A percentile compares a stretch with the other conserved stretches of the same genome.
Evolutionary conservation across 1,140 invertebrate species (phyloP).

Genomic region (Platyura marginata): DNA sequence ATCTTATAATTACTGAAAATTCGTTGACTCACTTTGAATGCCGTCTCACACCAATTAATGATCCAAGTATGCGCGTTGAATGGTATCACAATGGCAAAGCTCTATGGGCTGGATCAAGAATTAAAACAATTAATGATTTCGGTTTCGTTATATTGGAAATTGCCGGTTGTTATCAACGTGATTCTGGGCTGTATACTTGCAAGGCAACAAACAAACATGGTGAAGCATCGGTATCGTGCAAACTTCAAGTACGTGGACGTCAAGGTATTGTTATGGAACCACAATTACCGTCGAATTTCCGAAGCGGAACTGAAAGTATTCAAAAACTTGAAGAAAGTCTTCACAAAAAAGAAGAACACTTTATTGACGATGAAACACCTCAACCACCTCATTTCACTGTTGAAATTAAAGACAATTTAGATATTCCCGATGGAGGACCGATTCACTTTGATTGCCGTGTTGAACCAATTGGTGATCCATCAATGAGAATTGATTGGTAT

Average conservation of each 20-base stretch:
- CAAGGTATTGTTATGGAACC: constrained; percentile 80
- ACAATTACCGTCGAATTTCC: constrained; percentile 73
- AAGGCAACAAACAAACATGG: constrained; percentile 82
- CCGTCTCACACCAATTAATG: constrained; percentile 71
- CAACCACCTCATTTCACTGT: constrained; percentile 72
- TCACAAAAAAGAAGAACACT: constrained; percentile 69
- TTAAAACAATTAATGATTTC: constrained; percentile 86
- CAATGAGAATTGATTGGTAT: constrained; percentile 88
- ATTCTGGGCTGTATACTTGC: constrained; percentile 78
- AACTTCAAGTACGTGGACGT: constrained; percentile 63
- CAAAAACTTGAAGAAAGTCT: constrained; percentile 78
- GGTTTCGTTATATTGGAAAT: constrained; percentile 87
- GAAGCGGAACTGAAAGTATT: constrained; percentile 69
- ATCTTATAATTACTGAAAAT: constrained; percentile 73
- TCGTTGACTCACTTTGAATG: constrained; percentile 85
- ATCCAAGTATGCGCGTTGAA: constrained; percentile 83
- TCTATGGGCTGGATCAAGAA: constrained; percentile 64
- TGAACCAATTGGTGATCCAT: constrained; percentile 68
- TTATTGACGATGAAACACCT: constrained; percentile 63
- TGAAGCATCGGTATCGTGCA: constrained; percentile 71
- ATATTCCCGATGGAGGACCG: constrained; percentile 68
- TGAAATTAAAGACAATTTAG: constrained; percentile 64
- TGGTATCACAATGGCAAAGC: constrained; percentile 94
- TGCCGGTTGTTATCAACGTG: constrained; percentile 68
- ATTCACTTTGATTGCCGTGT: constrained; percentile 85